Evolutionary conservation across 2,113 vertebrate genomes (phyloP), one percentile per base, ranked within the genome.

Genomic region (Cyanoderma ruficeps): DNA sequence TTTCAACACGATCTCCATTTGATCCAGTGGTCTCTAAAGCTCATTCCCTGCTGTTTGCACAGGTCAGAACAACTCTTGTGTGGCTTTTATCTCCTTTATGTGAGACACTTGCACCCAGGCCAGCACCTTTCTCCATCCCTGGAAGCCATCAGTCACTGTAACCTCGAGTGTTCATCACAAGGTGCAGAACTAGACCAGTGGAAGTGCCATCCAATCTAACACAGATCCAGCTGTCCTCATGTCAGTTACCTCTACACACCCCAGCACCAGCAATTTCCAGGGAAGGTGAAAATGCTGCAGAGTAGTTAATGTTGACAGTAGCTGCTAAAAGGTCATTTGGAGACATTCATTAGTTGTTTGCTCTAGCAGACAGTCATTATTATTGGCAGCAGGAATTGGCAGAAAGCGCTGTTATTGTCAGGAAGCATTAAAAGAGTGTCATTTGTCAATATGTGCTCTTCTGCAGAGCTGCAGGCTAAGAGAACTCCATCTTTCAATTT

Each of bases 311-410:
- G 56, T 91, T 90, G 71, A 89, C 78, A 94, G 76, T 25, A 94
- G 82, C 24, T 90, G 57, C 81, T 89, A 46, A 91, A 96, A 96
- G 91, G 92, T 96, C 91, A 77, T 72, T 59, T 92, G 78, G 67
- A 94, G 85, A 63, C 83, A 87, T 74, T 87, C 76, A 83, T 97
- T 92, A 94, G 87, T 69, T 90, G 91, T 76, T 95, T 88, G 59
- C 50, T 89, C 64, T 61, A 94, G 85, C 87, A 94, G 82, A 42
- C 72, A 81, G 53, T 90, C 94, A 87, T 89, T 94, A 96, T 44
- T 97, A 95, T 77, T 84, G 92, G 91, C 94, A 95, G 79, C 19
- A 81, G 59, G 50, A 96, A 92, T 83, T 63, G 77, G 89, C 89
- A 92, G 82, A 86, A 86, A 72, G 39, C 27, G 17, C 61, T 39